Evolutionary conservation across 2,888 invertebrate genomes (phyloP), one percentile per base, ranked within the genome.

Genomic region (Ypsolopha scabrella): DNA sequence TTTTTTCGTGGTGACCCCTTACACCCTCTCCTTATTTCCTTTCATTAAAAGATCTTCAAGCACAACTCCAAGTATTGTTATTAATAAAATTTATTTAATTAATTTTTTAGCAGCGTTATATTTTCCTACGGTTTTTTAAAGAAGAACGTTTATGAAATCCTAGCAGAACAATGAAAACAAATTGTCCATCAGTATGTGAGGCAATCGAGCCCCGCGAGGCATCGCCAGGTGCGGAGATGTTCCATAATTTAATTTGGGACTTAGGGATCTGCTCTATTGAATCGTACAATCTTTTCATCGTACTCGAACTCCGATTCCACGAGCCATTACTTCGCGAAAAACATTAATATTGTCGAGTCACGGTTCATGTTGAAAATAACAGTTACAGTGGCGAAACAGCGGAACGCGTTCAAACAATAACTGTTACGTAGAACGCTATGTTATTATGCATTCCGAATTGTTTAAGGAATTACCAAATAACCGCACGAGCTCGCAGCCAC

Each of bases 211-310:
- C 73, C 70, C 73, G 63, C 67, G 72, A 65, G 71, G 67, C 11
- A 41, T 71, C 64, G 66, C 71, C 85, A 83, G 83, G 82, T 85
- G 83, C 80, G 73, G 75, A 76, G 80, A 78, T 79, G 80, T 80
- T 80, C 72, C 79, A 79, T 85, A 81, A 86, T 86, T 83, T 85
- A 86, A 86, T 85, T 86, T 85, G 85, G 85, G 85, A 82, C 79
- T 81, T 74, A 72, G 85, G 85, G 83, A 82, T 72, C 76, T 76
- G 73, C 75, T 77, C 74, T 79, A 81, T 82, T 77, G 80, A 80
- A 81, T 69, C 70, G 75, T 70, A 66, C 73, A 77, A 79, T 80
- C 79, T 75, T 79, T 80, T 76, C 74, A 74, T 74, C 74, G 67
- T 67, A 58, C 61, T 66, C 65, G 45, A 48, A 43, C 51, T 48